These are phyloP conservation scores for Chloroclystis v-ata DNA, from an alignment of 2,888 invertebrate species.

Conservation along the genomic window DNA sequence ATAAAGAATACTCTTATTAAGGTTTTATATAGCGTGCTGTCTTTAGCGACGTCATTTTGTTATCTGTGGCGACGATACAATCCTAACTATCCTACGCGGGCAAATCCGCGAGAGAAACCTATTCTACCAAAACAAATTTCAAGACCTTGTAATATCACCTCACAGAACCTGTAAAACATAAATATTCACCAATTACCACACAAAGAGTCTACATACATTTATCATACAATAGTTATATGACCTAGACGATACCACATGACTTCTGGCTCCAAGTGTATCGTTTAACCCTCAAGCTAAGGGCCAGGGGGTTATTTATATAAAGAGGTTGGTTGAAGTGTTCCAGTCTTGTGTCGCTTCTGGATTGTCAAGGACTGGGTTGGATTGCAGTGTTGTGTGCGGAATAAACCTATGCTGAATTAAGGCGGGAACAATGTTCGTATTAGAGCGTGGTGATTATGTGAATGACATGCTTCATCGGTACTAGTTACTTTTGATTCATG, in stretches of 20 bases:
- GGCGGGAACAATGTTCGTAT: too few relatives aligned
- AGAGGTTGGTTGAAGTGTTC: conserved; percentile 19
- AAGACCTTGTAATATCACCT: conserved; percentile 1
- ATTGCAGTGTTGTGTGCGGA: conserved; percentile 7
- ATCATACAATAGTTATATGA: conserved; percentile 56
- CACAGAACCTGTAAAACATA: conserved; percentile 1
- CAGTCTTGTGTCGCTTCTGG: conserved; percentile 22
- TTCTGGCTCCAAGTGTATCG: conserved; percentile 64
- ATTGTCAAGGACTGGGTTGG: conserved; percentile 9
- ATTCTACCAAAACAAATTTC: neutral
- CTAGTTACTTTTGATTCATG: too few relatives aligned
- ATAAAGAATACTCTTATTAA: too few relatives aligned
- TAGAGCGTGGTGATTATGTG: too few relatives aligned
- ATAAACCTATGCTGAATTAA: too few relatives aligned
- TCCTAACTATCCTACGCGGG: too few relatives aligned
- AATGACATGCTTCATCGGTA: too few relatives aligned
- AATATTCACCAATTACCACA: conserved; percentile 19
- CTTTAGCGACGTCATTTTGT: too few relatives aligned
- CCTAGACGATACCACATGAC: conserved; percentile 44
- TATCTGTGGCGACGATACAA: too few relatives aligned
- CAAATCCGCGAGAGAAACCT: too few relatives aligned
- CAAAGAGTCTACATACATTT: conserved; percentile 30
- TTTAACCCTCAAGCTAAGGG: conserved; percentile 69
- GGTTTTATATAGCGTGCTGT: too few relatives aligned
- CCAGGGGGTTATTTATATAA: conserved; percentile 58